Evolutionary conservation across 2,888 invertebrate species (phyloP), one percentile per base, ranked within the genome.

Genomic region (Drosophila meridionalis): DNA sequence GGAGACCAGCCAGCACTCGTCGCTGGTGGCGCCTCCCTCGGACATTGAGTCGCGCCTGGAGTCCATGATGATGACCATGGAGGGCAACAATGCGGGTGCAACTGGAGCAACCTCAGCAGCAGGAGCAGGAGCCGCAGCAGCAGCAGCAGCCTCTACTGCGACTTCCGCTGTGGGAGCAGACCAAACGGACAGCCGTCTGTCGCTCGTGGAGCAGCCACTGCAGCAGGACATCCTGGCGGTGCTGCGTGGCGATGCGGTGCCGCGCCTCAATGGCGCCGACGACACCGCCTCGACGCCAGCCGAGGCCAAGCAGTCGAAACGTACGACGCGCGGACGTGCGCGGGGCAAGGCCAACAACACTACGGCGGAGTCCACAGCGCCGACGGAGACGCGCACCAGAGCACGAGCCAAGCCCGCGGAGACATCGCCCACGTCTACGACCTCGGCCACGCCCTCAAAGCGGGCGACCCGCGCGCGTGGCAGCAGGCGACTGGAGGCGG

Each of bases 1-100:
- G 55, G 93, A 93, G 76, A 93, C 93, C 58, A 93, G 93, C 70
- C 93, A 93, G 69, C 93, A 93, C 79, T 93, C 93, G 45, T 93
- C 93, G 0, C 67, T 93, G 42, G 93, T 93, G 4, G 93, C 93
- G 32, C 92, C 92, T 9, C 93, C 93, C 3, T 93, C 93, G 7
- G 93, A 93, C 69, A 92, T 93, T 75, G 93, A 93, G 69, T 90
- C 92, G 9, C 89, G 93, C 0, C 75, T 93, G 5, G 93, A 93
- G 71, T 93, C 93, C n/a, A 93, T 93, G 93, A 92, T 93, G 93
- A 82, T 90, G 80, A 90, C 88, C 68, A 85, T 85, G 73, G 92
- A 92, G 36, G 73, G 64, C 8, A 77, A 73, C 14, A 64, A 42
- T 63, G 6, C 69, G 0, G 14, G 20, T 0, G 28, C 20, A 4